Evolutionary conservation across 2,113 vertebrate species (phyloP), one percentile per base, ranked within the genome.

Genomic region (Psephotus haematonotus): DNA sequence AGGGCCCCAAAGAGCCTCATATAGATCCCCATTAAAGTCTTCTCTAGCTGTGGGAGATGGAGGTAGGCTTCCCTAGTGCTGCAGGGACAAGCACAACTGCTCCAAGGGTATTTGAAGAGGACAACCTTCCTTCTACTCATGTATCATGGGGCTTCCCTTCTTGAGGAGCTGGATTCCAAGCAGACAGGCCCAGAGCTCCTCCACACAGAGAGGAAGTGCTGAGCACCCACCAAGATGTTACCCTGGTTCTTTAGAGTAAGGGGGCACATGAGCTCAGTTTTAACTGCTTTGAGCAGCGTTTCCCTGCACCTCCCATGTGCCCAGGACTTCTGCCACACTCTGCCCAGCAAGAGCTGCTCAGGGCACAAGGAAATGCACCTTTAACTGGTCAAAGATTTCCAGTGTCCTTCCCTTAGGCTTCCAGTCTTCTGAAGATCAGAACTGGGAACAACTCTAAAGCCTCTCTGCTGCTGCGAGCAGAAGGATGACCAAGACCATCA

Each of bases 251-350:
- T 22, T 1, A 82, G 31, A 70, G 35, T 52, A 60, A 50, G n/a
- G n/a, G 60, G 5, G 64, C 65, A 23, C 5, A 7, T 0, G 1
- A 50, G 18, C 2, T 4, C 31, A 22, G 13, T 17, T 39, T 39
- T 20, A 22, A 44, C n/a, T 28, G 1, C 69, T 27, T 33, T 4
- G 15, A 83, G 41, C 59, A 49, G 57, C 14, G 63, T 57, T 67
- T 67, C 59, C n/a, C 33, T 1, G 7, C 28, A n/a, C 8, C 17
- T 68, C 27, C 46, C 52, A 31, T 25, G 3, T 0, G 0, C 7
- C 12, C 1, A 1, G 41, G 13, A 6, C 17, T 18, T 22, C 33
- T 72, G 71, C 59, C 33, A 22, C 1, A 9, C 17, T 63, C 19
- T 5, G 10, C 29, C 10, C 64, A 52, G 13, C 46, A n/a, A 28